Conservation (phyloP, 2,113 vertebrate genomes). For the Leptodactylus fuscus region DNA sequence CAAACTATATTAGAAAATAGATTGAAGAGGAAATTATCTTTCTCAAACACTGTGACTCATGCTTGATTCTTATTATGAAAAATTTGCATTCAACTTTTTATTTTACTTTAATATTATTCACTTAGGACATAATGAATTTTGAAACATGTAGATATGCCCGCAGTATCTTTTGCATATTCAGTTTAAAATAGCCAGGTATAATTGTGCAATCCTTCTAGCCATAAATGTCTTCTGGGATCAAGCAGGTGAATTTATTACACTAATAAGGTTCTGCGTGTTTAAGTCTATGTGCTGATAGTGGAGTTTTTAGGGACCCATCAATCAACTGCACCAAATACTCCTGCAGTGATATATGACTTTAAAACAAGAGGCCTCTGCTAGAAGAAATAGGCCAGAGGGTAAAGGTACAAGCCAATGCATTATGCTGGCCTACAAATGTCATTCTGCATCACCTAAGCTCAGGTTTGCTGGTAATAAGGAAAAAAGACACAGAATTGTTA, state of each 20-base stretch:
- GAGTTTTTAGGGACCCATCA: conserved; percentile 24
- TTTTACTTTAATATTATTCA: neutral
- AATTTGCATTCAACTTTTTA: neutral
- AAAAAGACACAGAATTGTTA: neutral
- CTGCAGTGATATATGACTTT: conserved; percentile 15
- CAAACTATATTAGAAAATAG: neutral
- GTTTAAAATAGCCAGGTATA: conserved; percentile 23
- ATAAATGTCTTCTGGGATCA: conserved; percentile 26
- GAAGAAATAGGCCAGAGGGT: conserved; percentile 35
- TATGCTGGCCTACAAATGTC: conserved; percentile 48
- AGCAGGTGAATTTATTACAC: conserved; percentile 39
- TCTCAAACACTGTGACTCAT: neutral
- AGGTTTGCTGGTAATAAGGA: neutral
- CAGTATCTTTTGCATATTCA: neutral
- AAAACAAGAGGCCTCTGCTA: conserved; percentile 23
- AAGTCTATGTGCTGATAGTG: conserved; percentile 27
- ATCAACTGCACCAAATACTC: conserved; percentile 41
- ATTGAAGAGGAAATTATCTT: neutral
- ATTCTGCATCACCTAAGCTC: neutral
- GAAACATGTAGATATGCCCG: neutral
- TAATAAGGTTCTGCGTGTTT: conserved; percentile 19
- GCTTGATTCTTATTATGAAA: neutral
- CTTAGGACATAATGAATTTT: neutral
- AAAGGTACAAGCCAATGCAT: conserved; percentile 37
- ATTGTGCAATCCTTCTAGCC: conserved; percentile 15